A percentile compares a stretch with the other conserved stretches of the same genome.
These are phyloP conservation scores for Caradrina kadenii DNA, from an alignment of 2,888 invertebrate species.

Conservation along the genomic window DNA sequence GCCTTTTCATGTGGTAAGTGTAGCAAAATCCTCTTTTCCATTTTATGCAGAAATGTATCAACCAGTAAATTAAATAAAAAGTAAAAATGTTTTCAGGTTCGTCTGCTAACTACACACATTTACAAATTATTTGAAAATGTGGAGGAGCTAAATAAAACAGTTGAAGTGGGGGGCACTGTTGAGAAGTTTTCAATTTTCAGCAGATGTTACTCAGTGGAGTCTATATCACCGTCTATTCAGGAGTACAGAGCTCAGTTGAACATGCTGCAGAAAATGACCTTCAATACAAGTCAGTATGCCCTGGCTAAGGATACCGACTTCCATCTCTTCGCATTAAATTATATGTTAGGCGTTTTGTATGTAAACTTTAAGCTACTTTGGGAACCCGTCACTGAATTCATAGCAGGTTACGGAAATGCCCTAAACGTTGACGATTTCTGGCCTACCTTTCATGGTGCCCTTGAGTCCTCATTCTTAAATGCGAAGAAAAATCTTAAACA, in stretches of 20 bases:
- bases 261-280: slow-evolving; percentile 93
- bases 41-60: background rate
- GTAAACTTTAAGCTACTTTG: slow-evolving; percentile 97
- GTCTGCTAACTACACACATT: slow-evolving; percentile 93
- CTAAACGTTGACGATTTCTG: slow-evolving; percentile 92
- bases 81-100: slow-evolving; percentile 86
- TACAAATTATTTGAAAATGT: slow-evolving; percentile 92
- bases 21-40: background rate
- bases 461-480: slow-evolving; percentile 88
- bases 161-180: slow-evolving; percentile 72
- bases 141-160: slow-evolving; percentile 84
- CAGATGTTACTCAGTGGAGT: slow-evolving; percentile 93
- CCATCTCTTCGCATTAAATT: slow-evolving; percentile 93
- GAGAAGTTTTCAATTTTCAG: slow-evolving; percentile 92
- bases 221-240: slow-evolving; percentile 93
- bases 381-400: slow-evolving; percentile 95
- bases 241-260: slow-evolving; percentile 95
- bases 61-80: background rate
- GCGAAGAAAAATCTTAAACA: slow-evolving; percentile 80
- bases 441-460: slow-evolving; percentile 92
- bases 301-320: slow-evolving; percentile 90
- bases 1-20: slow-evolving; percentile 92
- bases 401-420: slow-evolving; percentile 93
- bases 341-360: slow-evolving; percentile 95
- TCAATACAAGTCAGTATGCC: slow-evolving; percentile 90